Conservation (phyloP, 1,140 invertebrate species). For the Bombus consobrinus region DNA sequence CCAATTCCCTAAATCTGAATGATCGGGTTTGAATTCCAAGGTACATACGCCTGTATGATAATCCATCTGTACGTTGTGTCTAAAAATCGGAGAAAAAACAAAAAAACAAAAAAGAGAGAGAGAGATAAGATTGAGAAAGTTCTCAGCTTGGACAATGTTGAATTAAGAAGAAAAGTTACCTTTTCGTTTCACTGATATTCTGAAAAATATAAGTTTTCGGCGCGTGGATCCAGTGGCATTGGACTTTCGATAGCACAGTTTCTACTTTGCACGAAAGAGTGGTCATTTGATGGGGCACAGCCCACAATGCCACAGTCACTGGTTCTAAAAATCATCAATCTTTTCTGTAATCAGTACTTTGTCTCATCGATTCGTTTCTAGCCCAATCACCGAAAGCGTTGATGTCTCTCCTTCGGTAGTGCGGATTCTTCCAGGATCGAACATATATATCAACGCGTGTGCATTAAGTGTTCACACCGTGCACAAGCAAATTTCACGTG, state of each 20-base stretch:
- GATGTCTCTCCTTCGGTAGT: slow-evolving; percentile 28
- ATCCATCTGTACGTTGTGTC: slow-evolving; percentile 76
- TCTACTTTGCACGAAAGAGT: slow-evolving; percentile 78
- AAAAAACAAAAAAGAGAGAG: too few relatives aligned
- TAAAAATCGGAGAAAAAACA: slow-evolving; percentile 38
- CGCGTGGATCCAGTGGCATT: slow-evolving; percentile 77
- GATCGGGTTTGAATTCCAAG: slow-evolving; percentile 76
- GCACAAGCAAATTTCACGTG: slow-evolving; percentile 18
- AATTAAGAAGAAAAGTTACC: slow-evolving; percentile 31
- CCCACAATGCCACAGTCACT: slow-evolving; percentile 76
- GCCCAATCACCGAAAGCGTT: slow-evolving; percentile 57
- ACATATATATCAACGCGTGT: slow-evolving; percentile 30
- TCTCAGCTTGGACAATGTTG: neutral
- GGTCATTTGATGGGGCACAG: slow-evolving; percentile 76
- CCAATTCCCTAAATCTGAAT: slow-evolving; percentile 79
- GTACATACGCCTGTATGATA: slow-evolving; percentile 75
- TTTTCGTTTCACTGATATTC: slow-evolving; percentile 55
- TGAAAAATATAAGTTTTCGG: slow-evolving; percentile 67
- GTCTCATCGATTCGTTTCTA: neutral
- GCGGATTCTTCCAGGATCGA: slow-evolving; percentile 14
- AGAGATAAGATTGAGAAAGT: neutral
- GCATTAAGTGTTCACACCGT: slow-evolving; percentile 40
- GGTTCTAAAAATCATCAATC: slow-evolving; percentile 71
- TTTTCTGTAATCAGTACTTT: slow-evolving; percentile 15
- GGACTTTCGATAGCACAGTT: slow-evolving; percentile 61